Percentiles rank a stretch among this genome's conserved stretches.
These are phyloP conservation scores for Lichenostomus cassidix DNA, from an alignment of 2,113 vertebrate genomes.

Conservation along the genomic window DNA sequence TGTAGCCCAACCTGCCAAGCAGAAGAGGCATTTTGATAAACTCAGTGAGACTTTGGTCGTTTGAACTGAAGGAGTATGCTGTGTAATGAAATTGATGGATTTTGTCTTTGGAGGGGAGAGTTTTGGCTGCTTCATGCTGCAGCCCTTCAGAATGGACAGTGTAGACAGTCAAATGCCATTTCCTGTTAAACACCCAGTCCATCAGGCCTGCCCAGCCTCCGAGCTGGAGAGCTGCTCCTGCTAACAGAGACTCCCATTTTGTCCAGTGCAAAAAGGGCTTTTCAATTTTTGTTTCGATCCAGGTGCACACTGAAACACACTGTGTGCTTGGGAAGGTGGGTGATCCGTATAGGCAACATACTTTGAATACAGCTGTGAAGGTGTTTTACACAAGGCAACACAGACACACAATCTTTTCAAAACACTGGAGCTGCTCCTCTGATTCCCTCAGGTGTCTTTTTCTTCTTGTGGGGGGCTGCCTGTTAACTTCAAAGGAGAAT, in stretches of 20 bases:
- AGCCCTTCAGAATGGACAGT: not conserved
- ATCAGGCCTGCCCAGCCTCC: not conserved
- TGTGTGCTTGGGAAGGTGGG: fast-evolving
- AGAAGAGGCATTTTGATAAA: not conserved
- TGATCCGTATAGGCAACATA: not conserved
- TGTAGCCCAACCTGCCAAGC: not conserved
- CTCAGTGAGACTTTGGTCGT: not conserved
- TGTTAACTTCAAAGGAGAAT: not conserved
- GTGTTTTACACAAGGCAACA: not conserved
- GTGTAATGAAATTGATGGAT: not conserved
- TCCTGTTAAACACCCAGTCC: not conserved
- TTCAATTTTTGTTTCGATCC: not conserved
- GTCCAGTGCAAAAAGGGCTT: not conserved
- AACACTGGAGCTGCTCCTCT: not conserved
- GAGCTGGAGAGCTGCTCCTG: not conserved
- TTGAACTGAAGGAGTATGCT: not conserved
- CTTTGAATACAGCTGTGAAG: not conserved
- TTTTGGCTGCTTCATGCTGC: not conserved
- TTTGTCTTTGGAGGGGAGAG: not conserved
- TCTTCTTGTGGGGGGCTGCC: not conserved
- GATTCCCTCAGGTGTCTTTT: not conserved
- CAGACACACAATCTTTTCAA: not conserved
- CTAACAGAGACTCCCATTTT: not conserved
- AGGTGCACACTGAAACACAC: not conserved
- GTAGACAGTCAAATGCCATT: not conserved